Base-by-base conservation (phyloP, 2,888 invertebrate species). In the Melanostoma mellinum region DNA sequence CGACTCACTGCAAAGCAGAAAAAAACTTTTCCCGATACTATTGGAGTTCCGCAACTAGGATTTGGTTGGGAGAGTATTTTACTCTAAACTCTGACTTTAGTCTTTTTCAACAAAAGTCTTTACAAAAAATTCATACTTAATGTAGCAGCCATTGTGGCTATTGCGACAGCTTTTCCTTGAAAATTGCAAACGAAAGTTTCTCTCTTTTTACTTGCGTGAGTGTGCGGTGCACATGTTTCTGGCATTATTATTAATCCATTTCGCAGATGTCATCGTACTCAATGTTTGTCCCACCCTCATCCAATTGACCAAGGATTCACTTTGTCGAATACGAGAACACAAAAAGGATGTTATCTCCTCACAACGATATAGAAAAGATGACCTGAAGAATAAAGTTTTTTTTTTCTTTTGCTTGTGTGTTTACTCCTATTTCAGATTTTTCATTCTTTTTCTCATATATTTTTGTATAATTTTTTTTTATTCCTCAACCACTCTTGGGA, bases 161-260 rank as follows among this genome's bases (percentile, higher is more conserved):
- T 20, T 20, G 20, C 20, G 20, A 20, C 20, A 20, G 20, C 20
- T 20, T 20, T 20, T 20, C 20, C 20, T 20, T 20, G 20, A 20
- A 20, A 20, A 20, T 20, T 20, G 20, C 20, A 20, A 20, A 20
- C 20, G 20, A 20, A 20, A 20, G 20, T 20, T 20, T 20, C 20
- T 20, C 20, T 20, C 20, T 20, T 20, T 20, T 20, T 20, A 20
- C 20, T 20, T 20, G 20, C 20, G 20, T 20, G 20, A 20, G 20
- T 52, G 6, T 52, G 50, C 36, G 36, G 42, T 55, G 74, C 78
- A 79, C 84, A 84, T 74, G 84, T 79, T 74, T 48, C 44, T 20
- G 20, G 20, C 74, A 71, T 48, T 53, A 71, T 84, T 84, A 84
- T 84, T 78, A 84, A 79, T 78, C 79, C 84, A 74, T 71, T 84